Conservation (phyloP, 2,888 invertebrate species). For the Agelastica alni region DNA sequence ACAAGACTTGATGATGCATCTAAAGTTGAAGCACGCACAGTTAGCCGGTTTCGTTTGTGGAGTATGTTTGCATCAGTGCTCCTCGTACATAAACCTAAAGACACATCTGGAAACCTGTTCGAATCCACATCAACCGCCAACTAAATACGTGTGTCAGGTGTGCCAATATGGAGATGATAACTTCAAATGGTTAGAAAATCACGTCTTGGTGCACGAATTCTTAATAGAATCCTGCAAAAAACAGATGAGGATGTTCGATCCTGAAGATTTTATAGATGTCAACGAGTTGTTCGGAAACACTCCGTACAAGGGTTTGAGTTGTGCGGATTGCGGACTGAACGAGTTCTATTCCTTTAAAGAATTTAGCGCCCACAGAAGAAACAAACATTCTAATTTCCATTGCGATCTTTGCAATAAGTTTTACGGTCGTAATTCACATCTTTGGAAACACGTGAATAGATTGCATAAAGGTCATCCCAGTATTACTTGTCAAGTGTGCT, state of each 20-base stretch:
- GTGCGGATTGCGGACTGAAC: conserved; percentile 43
- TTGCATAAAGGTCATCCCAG: conserved; percentile 64
- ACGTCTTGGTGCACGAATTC: conserved; percentile 62
- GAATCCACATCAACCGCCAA: conserved; percentile 52
- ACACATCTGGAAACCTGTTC: conserved; percentile 60
- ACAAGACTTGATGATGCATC: conserved; percentile 61
- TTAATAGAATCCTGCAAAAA: conserved; percentile 54
- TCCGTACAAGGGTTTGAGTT: conserved; percentile 42
- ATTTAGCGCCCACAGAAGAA: conserved; percentile 60
- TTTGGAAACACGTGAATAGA: conserved; percentile 67
- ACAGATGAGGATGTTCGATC: conserved; percentile 55
- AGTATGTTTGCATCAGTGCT: conserved; percentile 60
- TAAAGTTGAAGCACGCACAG: conserved; percentile 60
- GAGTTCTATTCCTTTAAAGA: conserved; percentile 58
- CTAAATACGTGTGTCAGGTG: conserved; percentile 58
- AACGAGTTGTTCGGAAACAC: conserved; percentile 44
- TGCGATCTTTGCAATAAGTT: conserved; percentile 66
- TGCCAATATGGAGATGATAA: conserved; percentile 64
- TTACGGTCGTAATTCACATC: conserved; percentile 64
- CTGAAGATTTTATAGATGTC: conserved; percentile 57
- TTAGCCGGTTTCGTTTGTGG: conserved; percentile 62
- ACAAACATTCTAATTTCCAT: conserved; percentile 61
- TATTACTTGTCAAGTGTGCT: conserved; percentile 63
- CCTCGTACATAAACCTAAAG: conserved; percentile 57
- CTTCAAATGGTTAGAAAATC: conserved; percentile 58